Conservation (phyloP, 1,140 invertebrate genomes). For the Drosophila quadrilineata region DNA sequence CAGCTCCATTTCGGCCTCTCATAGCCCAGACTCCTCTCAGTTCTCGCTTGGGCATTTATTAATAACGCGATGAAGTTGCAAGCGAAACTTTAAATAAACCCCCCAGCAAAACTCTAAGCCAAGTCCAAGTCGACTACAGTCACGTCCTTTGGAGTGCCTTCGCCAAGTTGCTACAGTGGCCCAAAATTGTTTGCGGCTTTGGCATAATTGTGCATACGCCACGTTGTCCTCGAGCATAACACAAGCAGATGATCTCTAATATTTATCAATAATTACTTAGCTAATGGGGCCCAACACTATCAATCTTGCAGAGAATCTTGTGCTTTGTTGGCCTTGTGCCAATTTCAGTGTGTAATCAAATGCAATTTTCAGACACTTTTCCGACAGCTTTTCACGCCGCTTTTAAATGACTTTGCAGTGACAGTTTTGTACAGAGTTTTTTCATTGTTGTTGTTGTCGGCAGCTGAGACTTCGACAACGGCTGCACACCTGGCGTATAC, state of each 20-base stretch:
- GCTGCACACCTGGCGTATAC: constrained; percentile 36
- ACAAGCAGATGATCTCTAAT: constrained; percentile 47
- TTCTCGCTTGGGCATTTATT: constrained; percentile 71
- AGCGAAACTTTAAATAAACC: constrained; percentile 73
- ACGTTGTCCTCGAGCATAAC: too few relatives aligned
- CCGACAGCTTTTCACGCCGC: constrained; percentile 34
- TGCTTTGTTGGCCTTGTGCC: constrained; percentile 37
- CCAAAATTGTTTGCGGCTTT: background rate
- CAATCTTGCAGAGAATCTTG: constrained; percentile 36
- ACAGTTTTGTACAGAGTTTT: constrained; percentile 41
- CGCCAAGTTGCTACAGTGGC: background rate
- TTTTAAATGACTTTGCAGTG: constrained; percentile 52
- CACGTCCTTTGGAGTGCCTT: background rate
- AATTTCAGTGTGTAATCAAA: constrained; percentile 59
- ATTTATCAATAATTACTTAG: background rate
- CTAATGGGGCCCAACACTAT: constrained; percentile 16
- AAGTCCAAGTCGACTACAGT: background rate
- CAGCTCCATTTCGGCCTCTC: constrained; percentile 43
- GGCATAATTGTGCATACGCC: constrained; percentile 47
- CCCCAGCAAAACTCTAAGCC: constrained; percentile 47
- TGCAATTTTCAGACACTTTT: constrained; percentile 50
- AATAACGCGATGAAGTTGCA: constrained; percentile 47
- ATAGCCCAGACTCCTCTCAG: too few relatives aligned
- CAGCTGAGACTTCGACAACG: constrained; percentile 28
- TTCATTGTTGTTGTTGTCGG: too few relatives aligned